These are phyloP conservation scores for Ferdinandea cuprea DNA, from an alignment of 2,888 invertebrate genomes.

Conservation along the genomic window DNA sequence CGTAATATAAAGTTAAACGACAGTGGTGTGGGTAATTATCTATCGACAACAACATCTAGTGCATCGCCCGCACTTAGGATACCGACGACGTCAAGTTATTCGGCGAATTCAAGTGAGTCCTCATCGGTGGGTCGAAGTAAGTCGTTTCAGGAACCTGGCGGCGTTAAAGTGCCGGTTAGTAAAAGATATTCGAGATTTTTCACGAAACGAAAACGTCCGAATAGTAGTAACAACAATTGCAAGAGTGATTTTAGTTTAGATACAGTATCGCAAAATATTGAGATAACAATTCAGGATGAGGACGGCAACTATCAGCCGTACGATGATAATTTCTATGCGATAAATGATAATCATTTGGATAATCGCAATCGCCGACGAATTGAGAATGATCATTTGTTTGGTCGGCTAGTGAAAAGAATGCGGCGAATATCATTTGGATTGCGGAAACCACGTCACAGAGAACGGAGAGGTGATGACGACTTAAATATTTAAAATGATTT, in stretches of 20 bases:
- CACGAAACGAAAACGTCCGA: slow-evolving; percentile 80
- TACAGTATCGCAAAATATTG: slow-evolving; percentile 81
- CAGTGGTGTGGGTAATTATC: slow-evolving; percentile 51
- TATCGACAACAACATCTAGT: slow-evolving; percentile 75
- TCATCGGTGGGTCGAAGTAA: slow-evolving; percentile 81
- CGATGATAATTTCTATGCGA: slow-evolving; percentile 80
- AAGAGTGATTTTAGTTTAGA: slow-evolving; percentile 81
- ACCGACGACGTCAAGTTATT: slow-evolving; percentile 60
- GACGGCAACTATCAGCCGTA: slow-evolving; percentile 81
- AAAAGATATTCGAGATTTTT: slow-evolving; percentile 81
- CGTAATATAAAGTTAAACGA: slow-evolving; percentile 74
- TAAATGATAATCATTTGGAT: slow-evolving; percentile 77
- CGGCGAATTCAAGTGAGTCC: slow-evolving; percentile 69
- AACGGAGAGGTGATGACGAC: slow-evolving; percentile 82
- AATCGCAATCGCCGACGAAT: slow-evolving; percentile 77
- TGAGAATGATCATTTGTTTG: slow-evolving; percentile 80
- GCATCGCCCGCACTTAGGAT: slow-evolving; percentile 78
- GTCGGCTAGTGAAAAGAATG: slow-evolving; percentile 81
- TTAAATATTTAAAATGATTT: slow-evolving; percentile 60
- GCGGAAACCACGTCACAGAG: slow-evolving; percentile 82
- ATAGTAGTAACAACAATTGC: slow-evolving; percentile 68
- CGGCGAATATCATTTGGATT: slow-evolving; percentile 82
- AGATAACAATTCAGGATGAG: slow-evolving; percentile 82
- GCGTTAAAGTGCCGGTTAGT: slow-evolving; percentile 76
- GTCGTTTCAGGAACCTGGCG: slow-evolving; percentile 83